Evolutionary conservation across 2,888 invertebrate genomes (phyloP).

Genomic region (Ennomos quercinarius): DNA sequence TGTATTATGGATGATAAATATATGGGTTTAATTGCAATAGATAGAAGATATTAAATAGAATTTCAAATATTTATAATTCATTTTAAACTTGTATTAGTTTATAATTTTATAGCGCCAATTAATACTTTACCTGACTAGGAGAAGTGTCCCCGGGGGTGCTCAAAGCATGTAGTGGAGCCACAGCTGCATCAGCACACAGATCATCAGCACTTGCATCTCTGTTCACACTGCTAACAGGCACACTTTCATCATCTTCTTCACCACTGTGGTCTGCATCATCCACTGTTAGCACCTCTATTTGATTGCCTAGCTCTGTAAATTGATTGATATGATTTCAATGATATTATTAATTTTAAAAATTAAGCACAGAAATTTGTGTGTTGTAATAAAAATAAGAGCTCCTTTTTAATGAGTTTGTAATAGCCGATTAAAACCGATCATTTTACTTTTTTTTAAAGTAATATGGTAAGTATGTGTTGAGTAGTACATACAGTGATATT

Average conservation of each 20-base stretch:
- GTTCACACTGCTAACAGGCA: constrained; percentile 73
- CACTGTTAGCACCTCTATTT: constrained; percentile 80
- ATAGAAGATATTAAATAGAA: no score
- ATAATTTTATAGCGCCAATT: constrained; percentile 23
- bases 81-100: no score
- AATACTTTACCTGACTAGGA: constrained; percentile 63
- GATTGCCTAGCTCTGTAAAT: constrained; percentile 79
- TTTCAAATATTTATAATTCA: no score
- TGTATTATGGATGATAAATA: no score
- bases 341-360: background rate
- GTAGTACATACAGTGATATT: no score
- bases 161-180: constrained; percentile 68
- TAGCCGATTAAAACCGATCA: no score
- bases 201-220: constrained; percentile 78
- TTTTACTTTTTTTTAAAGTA: no score
- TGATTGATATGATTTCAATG: background rate
- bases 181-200: constrained; percentile 78
- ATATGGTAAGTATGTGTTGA: no score
- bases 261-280: constrained; percentile 72
- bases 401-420: no score
- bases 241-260: constrained; percentile 76
- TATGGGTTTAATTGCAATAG: no score
- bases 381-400: no score
- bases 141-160: constrained; percentile 57
- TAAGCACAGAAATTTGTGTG: no score